These are phyloP conservation scores for Acrocyrtus sp. DNA, from an alignment of 2,888 invertebrate genomes.

Conservation along the genomic window DNA sequence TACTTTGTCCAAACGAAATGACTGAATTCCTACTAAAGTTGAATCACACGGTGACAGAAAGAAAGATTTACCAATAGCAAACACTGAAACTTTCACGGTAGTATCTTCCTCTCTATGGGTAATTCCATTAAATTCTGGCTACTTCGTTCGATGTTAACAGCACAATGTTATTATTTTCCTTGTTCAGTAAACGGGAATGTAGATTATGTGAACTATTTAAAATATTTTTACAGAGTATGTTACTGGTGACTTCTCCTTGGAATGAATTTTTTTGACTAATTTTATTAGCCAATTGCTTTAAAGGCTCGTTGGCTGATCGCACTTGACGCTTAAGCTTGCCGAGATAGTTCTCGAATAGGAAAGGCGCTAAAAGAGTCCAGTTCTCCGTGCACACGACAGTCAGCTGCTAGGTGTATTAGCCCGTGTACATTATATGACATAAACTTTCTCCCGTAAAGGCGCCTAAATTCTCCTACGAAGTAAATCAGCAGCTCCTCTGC, in stretches of 20 bases:
- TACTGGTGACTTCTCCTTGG: no score
- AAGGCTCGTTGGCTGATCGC: background rate
- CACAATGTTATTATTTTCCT: slow-evolving; percentile 13
- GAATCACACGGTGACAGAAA: no score
- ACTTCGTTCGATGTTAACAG: background rate
- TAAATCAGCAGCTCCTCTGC: slow-evolving; percentile 18
- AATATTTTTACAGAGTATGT: no score
- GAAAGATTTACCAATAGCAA: no score
- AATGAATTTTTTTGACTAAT: no score
- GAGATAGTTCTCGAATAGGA: slow-evolving; percentile 61
- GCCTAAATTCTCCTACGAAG: slow-evolving; percentile 62
- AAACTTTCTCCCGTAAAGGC: slow-evolving; percentile 54
- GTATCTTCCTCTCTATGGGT: no score
- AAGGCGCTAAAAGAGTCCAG: slow-evolving; percentile 61
- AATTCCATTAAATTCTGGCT: no score
- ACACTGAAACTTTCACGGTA: no score
- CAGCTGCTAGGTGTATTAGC: slow-evolving; percentile 61
- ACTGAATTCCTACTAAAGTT: no score
- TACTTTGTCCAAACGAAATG: no score
- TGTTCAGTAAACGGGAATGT: no score
- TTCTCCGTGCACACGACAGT: slow-evolving; percentile 54
- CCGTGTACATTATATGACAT: slow-evolving; percentile 62
- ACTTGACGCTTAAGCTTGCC: slow-evolving; percentile 38
- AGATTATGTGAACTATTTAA: no score
- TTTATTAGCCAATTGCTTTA: slow-evolving; percentile 27